These are phyloP conservation scores for Rafetus swinhoei DNA, from an alignment of 2,113 vertebrate species.

Conservation along the genomic window DNA sequence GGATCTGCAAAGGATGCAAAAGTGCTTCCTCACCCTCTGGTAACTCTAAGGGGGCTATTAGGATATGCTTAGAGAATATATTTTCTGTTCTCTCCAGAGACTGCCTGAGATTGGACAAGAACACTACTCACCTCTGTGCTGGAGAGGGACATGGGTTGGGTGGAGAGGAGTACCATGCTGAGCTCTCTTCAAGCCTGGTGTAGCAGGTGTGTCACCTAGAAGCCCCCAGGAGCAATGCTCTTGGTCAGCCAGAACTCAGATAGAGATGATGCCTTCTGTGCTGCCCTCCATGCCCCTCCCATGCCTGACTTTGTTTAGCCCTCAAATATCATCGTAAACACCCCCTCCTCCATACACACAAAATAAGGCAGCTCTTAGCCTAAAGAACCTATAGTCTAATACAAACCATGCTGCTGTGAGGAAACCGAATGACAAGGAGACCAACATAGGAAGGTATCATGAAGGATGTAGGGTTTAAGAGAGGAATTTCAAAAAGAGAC, in stretches of 20 bases:
- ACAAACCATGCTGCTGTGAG: not conserved
- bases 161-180: not conserved
- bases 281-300: not conserved
- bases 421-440: not conserved
- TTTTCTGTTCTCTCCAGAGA: not conserved
- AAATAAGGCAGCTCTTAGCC: not conserved
- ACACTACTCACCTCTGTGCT: not conserved
- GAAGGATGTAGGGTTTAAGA: not conserved
- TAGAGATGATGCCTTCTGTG: not conserved
- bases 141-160: not conserved
- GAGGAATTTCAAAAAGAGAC: not conserved
- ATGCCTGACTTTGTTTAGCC: not conserved
- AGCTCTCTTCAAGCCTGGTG: not conserved
- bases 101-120: not conserved
- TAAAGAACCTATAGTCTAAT: not conserved
- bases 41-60: not conserved
- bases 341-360: not conserved
- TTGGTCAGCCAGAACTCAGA: not conserved
- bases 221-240: not conserved
- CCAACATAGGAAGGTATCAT: not conserved
- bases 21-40: not conserved
- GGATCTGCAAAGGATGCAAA: not conserved
- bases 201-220: not conserved
- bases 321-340: not conserved
- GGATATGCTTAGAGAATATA: not conserved